A percentile compares a stretch with the other conserved stretches of the same genome.
phyloP scores from a whole-genome alignment of 2,888 invertebrate genomes.

The Oscheius sp. region DNA sequence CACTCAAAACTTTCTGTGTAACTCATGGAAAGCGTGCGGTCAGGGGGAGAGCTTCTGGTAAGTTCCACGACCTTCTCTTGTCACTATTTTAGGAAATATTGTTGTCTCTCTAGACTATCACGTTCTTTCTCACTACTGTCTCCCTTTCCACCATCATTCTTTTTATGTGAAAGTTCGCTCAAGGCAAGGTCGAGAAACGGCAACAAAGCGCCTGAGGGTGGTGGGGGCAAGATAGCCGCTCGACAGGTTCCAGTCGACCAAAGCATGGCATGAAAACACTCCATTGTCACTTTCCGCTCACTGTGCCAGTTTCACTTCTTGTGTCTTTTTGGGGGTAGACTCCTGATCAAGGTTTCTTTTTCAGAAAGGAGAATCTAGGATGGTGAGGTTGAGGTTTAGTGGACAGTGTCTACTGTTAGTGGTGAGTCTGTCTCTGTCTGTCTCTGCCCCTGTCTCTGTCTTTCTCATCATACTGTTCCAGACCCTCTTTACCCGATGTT shows the following conservation, averaged over 20 bases:
- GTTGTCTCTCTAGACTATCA: background rate
- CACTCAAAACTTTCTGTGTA: too few relatives aligned
- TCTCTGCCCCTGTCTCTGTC: background rate
- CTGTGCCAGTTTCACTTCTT: background rate
- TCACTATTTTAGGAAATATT: background rate
- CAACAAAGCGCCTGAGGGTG: conserved; percentile 19
- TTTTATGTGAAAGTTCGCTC: background rate
- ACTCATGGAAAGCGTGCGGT: too few relatives aligned
- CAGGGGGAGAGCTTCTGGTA: too few relatives aligned
- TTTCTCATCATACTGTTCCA: background rate
- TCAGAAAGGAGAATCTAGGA: background rate
- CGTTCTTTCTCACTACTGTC: background rate
- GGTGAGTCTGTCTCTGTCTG: background rate
- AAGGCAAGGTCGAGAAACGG: conserved; percentile 28
- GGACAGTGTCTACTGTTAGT: background rate
- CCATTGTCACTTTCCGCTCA: conserved; percentile 15
- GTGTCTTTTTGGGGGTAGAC: background rate
- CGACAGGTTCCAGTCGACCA: conserved; percentile 16
- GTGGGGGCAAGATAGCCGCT: conserved; percentile 25
- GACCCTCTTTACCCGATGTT: background rate
- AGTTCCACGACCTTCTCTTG: background rate
- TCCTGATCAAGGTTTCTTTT: background rate
- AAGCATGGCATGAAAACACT: background rate
- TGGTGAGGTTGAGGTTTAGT: background rate
- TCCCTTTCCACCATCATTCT: background rate